Evolutionary conservation across 2,113 vertebrate species (phyloP), one percentile per base, ranked within the genome.

Genomic region (Salvelinus namaycush): DNA sequence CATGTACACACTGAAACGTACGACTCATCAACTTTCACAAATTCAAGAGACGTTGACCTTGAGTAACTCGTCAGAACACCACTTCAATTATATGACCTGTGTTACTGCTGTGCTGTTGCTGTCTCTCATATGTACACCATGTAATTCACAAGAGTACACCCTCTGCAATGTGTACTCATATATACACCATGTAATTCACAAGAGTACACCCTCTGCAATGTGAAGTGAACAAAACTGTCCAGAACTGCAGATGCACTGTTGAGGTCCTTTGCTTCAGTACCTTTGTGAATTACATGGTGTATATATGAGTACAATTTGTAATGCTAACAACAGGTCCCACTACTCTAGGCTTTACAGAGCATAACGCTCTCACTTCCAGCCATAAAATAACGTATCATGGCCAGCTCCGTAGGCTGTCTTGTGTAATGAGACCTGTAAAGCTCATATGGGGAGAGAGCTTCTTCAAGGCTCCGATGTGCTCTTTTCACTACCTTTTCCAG

Each of bases 291-390:
- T 34, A 34, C 34, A 31, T 31, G 31, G 31, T 34, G 34, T 34
- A 34, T 34, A 34, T 34, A 34, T 34, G 34, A 34, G 73, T 83
- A 76, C 75, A 73, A 74, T 74, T 81, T 68, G 73, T 80, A 76
- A 74, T 74, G 70, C 79, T 72, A 74, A 87, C 79, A 83, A 81
- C 83, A 81, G 51, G 65, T 34, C 44, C 18, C 73, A 70, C 59
- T 76, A n/a, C 59, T 29, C 80, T 68, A 31, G n/a, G 71, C 44
- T 80, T 27, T 77, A 80, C 48, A 68, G 65, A 74, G 70, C 18
- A 57, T 57, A 44, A 44, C 39, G 2, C 39, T 13, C 16, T 62
- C 18, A n/a, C 59, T n/a, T 11, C 59, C n/a, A 62, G 59, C 59
- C 59, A 62, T 62, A 62, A 20, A 2, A 6, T 1, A 62, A 62